Conservation (phyloP, 2,888 invertebrate species). For the Nebria salina region DNA sequence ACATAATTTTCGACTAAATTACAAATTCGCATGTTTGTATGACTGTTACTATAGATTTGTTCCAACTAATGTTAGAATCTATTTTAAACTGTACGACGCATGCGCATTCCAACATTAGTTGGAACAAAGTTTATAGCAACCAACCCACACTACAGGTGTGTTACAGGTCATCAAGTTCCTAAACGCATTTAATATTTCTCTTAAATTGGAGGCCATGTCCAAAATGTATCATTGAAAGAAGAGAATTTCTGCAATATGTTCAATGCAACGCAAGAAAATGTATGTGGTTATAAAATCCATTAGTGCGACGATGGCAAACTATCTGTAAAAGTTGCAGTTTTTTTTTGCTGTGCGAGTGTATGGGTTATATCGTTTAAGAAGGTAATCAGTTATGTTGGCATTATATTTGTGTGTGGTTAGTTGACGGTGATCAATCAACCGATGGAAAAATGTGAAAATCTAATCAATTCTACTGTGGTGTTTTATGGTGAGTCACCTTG, state of each 20-base stretch:
- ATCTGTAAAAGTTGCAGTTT: not conserved
- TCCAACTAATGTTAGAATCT: too few species aligned
- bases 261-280: not conserved
- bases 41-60: too few species aligned
- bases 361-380: not conserved
- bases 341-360: not conserved
- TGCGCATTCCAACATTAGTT: too few species aligned
- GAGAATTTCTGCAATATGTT: not conserved
- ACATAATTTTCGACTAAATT: too few species aligned
- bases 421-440: slow-evolving; percentile 42
- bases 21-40: too few species aligned
- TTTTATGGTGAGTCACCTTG: slow-evolving; percentile 40
- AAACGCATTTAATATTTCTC: too few species aligned
- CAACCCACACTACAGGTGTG: too few species aligned
- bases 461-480: slow-evolving; percentile 40
- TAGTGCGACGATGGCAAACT: not conserved
- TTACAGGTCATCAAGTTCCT: too few species aligned
- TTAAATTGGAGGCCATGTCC: too few species aligned
- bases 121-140: too few species aligned
- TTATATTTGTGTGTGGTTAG: slow-evolving; percentile 23
- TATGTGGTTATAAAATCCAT: not conserved
- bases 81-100: too few species aligned
- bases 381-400: slow-evolving; percentile 34
- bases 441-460: slow-evolving; percentile 46
- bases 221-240: too few species aligned